Percentiles rank a stretch among this genome's conserved stretches.
Evolutionary conservation across 2,888 invertebrate genomes (phyloP).

Genomic region (Agriopis leucophaearia): DNA sequence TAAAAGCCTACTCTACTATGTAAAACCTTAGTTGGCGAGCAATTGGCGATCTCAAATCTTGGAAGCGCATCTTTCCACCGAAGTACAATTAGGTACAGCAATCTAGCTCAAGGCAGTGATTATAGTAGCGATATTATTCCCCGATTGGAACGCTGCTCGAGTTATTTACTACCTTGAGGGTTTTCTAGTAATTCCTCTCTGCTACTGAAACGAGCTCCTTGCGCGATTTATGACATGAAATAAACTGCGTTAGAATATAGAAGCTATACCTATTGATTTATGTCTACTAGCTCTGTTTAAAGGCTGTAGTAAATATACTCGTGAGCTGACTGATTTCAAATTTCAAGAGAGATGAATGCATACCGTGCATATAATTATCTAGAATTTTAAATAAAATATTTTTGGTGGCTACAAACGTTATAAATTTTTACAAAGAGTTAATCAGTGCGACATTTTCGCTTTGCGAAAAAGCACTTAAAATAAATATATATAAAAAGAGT

Average conservation of each 20-base stretch:
- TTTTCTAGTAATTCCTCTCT: conserved; percentile 37
- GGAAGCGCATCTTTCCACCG: conserved; percentile 36
- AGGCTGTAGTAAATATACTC: neutral
- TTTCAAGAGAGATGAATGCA: no score
- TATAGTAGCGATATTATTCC: conserved; percentile 38
- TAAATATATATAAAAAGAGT: no score
- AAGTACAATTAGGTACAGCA: conserved; percentile 27
- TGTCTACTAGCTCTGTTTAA: conserved; percentile 2
- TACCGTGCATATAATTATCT: no score
- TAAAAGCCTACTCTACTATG: conserved; percentile 13
- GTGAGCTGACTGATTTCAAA: no score
- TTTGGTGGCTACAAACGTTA: no score
- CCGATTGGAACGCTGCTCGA: conserved; percentile 33
- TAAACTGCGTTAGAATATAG: conserved; percentile 15
- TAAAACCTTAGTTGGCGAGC: conserved; percentile 21
- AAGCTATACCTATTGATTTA: conserved; percentile 9
- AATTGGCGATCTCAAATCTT: conserved; percentile 28
- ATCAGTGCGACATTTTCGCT: no score
- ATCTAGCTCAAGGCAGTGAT: conserved; percentile 48
- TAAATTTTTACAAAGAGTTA: no score
- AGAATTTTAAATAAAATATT: no score
- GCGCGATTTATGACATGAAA: conserved; percentile 20
- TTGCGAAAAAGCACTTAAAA: no score
- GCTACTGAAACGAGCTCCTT: conserved; percentile 20
- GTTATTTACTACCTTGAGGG: conserved; percentile 30